Base-by-base conservation (phyloP, 2,113 vertebrate species). In the Lampris incognitus region DNA sequence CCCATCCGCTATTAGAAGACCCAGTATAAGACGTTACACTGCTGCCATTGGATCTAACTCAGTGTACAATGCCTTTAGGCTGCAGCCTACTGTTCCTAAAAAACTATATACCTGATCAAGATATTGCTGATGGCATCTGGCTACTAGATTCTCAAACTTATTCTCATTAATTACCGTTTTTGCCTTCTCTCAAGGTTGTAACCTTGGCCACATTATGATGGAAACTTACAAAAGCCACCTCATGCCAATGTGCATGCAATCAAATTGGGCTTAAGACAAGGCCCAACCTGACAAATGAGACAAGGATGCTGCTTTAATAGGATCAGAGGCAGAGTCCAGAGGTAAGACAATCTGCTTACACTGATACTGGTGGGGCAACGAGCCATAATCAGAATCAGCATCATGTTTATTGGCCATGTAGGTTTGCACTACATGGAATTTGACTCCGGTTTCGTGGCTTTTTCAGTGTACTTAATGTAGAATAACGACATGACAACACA, bases 241-340 rank as follows among this genome's bases (percentile, higher is more conserved):
- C 64, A 75, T 76, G 66, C 57, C 71, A 54, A 13, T 24, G 77
- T 50, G 63, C 76, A 84, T 66, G 74, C 79, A 90, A 54, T 46
- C 78, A 76, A 24, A 72, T 78, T 78, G 78, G 77, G 67, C 75
- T 75, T 56, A 72, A 54, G 73, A 86, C 87, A 52, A 67, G 84
- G 79, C 51, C 68, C 66, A 70, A 81, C 65, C 72, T 69, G 79
- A 88, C 82, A 68, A 65, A 64, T 82, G 76, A 70, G 88, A 90
- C 88, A 91, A 83, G 75, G 72, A 85, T 86, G 60, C 58, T 56
- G 84, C 67, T 82, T 82, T 87, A 89, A 92, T 83, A 74, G 83
- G 87, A 87, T 88, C 85, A 85, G 74, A 73, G 61, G 42, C 49
- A 59, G 80, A 70, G 84, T 84, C 79, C 84, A 81, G 78, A 74